A percentile compares a stretch with the other conserved stretches of the same genome.
Evolutionary conservation across 30 jellyfish, hydroid and myxozoan species (phyloP).

Genomic region (Cassiopea xamachana): DNA sequence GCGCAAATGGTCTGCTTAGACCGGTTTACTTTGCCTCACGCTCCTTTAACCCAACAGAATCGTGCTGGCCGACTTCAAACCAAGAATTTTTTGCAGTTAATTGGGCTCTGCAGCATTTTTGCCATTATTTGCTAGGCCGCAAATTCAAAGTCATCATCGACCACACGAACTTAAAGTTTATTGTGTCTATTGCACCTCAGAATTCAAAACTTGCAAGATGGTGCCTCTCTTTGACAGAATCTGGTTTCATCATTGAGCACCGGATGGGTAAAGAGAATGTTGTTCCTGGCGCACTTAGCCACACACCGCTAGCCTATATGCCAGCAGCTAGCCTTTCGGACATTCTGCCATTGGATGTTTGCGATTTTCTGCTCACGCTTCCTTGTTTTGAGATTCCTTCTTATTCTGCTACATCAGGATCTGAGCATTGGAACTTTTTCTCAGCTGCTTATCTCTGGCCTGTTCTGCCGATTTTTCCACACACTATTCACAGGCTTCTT

Average conservation of each 20-base stretch:
- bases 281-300: constrained; percentile 42
- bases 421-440: too few species aligned
- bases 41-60: constrained; percentile 8
- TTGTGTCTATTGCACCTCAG: constrained; percentile 50
- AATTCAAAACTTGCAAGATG: constrained; percentile 42
- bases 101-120: constrained; percentile 51
- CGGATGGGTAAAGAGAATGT: constrained; percentile 44
- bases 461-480: too few species aligned
- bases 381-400: too few species aligned
- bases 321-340: constrained; percentile 5
- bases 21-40: constrained; percentile 19
- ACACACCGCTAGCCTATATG: constrained; percentile 13
- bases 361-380: too few species aligned
- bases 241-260: constrained; percentile 24
- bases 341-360: neutral
- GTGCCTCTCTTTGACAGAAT: constrained; percentile 52
- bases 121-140: constrained; percentile 36
- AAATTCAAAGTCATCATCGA: constrained; percentile 34
- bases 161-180: constrained; percentile 42
- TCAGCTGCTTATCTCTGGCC: too few species aligned
- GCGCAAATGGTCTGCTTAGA: neutral
- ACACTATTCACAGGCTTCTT: too few species aligned
- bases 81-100: constrained; percentile 46
- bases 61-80: constrained; percentile 18
- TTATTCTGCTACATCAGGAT: too few species aligned